These are phyloP conservation scores for Petromus typicus DNA, from an alignment of 2,113 vertebrate species.

Conservation along the genomic window DNA sequence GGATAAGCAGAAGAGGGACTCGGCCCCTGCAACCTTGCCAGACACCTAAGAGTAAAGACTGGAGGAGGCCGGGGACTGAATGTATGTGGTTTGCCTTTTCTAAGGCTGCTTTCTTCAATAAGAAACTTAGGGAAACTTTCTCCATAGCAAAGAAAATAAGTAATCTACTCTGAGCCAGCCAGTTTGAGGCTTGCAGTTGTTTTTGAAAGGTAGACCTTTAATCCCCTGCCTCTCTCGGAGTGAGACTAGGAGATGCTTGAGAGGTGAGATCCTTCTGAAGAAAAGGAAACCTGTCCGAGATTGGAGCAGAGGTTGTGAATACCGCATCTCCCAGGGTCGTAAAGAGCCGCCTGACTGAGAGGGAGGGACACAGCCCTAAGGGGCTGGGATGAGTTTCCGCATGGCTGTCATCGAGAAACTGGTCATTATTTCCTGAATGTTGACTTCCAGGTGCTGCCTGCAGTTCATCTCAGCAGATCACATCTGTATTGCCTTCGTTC, in stretches of 20 bases:
- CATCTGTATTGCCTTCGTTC: slow-evolving; percentile 32
- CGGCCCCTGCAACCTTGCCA: background rate
- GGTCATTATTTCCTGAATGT: background rate
- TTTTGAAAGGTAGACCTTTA: slow-evolving; percentile 35
- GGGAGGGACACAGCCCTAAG: background rate
- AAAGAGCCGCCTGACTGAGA: background rate
- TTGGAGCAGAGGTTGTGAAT: background rate
- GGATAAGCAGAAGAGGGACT: background rate
- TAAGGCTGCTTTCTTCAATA: background rate
- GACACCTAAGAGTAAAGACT: background rate
- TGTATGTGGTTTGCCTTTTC: slow-evolving; percentile 24
- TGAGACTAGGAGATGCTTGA: background rate
- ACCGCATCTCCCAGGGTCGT: background rate
- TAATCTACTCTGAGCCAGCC: slow-evolving; percentile 19
- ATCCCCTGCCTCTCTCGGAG: slow-evolving; percentile 20
- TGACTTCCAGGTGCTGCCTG: slow-evolving; percentile 27
- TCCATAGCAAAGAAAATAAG: slow-evolving; percentile 28
- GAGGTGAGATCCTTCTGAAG: slow-evolving; percentile 4
- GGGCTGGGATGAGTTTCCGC: background rate
- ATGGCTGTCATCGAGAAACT: background rate
- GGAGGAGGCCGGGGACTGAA: background rate
- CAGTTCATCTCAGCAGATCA: slow-evolving; percentile 40
- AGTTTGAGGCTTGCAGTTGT: background rate
- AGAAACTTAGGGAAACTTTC: slow-evolving; percentile 54
- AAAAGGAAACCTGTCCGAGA: background rate